Evolutionary conservation across 1,140 invertebrate species (phyloP).

Genomic region (Subanguina moxae): DNA sequence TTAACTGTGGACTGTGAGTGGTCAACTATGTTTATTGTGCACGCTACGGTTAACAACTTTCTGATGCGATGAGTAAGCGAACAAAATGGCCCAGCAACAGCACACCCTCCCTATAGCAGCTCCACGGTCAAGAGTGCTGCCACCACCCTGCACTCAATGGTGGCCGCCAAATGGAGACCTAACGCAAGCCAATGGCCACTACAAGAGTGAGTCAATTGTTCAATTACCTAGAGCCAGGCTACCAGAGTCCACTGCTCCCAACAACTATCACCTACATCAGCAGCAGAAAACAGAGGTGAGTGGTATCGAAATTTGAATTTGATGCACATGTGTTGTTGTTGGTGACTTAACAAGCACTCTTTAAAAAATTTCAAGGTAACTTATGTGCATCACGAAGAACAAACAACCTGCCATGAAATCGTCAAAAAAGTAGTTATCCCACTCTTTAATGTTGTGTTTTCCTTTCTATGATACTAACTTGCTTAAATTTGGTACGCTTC

Average conservation of each 20-base stretch:
- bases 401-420: neutral
- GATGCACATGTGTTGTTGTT: too few relatives aligned
- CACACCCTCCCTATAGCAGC: neutral
- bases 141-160: too few relatives aligned
- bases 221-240: neutral
- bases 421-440: neutral
- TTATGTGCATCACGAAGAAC: neutral
- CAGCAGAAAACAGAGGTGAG: conserved; percentile 6
- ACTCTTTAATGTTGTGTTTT: neutral
- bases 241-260: neutral
- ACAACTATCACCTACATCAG: neutral
- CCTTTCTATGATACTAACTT: neutral
- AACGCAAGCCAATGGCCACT: too few relatives aligned
- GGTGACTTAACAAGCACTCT: neutral
- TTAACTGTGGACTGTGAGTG: too few relatives aligned
- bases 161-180: neutral
- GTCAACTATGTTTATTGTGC: too few relatives aligned
- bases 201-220: too few relatives aligned
- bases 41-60: too few relatives aligned
- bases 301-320: neutral
- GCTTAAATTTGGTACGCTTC: too few relatives aligned
- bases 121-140: neutral
- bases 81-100: neutral
- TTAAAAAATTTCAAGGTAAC: neutral
- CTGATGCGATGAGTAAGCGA: neutral